phyloP scores from a whole-genome alignment of 2,113 vertebrate genomes.

The Cardinalis cardinalis region DNA sequence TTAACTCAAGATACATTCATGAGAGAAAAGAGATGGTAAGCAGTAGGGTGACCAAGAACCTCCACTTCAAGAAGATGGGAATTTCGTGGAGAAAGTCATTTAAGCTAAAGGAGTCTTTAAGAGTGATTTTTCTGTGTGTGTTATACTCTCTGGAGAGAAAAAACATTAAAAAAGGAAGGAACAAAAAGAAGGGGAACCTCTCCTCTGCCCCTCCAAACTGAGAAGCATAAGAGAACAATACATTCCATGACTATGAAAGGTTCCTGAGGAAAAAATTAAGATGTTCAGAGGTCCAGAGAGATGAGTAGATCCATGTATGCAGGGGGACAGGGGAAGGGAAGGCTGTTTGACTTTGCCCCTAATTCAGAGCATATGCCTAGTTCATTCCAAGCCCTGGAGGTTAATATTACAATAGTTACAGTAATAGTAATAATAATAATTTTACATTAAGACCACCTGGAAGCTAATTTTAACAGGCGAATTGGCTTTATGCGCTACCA shows the following conservation, averaged over 20 bases:
- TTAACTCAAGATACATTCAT: neutral
- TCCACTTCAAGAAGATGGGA: neutral
- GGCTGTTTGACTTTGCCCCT: neutral
- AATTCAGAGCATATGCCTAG: neutral
- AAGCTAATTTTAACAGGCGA: neutral
- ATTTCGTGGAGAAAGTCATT: neutral
- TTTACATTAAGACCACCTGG: neutral
- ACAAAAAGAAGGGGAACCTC: neutral
- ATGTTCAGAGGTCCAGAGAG: neutral
- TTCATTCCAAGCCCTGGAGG: neutral
- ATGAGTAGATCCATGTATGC: rapidly evolving
- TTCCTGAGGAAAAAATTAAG: neutral
- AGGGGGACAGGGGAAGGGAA: neutral
- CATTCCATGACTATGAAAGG: neutral
- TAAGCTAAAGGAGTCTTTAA: neutral
- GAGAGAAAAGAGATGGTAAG: neutral
- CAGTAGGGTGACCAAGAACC: neutral
- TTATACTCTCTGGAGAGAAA: neutral
- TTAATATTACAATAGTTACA: neutral
- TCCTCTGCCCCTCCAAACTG: rapidly evolving
- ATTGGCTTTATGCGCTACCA: neutral
- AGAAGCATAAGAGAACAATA: neutral
- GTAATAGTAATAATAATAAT: neutral
- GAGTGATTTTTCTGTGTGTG: neutral
- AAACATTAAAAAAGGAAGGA: neutral